Conservation (phyloP, 1,140 invertebrate genomes). For the Mamestra configurata region DNA sequence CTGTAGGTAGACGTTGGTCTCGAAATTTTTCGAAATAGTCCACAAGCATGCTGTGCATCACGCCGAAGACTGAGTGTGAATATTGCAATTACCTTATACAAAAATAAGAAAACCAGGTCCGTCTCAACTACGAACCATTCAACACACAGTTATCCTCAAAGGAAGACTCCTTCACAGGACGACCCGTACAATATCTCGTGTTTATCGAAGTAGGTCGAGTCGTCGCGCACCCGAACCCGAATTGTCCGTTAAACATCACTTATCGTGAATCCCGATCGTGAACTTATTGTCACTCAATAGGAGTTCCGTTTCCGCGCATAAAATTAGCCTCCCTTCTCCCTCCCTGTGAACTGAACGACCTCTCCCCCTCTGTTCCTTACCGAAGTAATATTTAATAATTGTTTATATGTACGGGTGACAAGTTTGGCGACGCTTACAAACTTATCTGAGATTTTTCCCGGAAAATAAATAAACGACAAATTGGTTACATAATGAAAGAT, state of each 20-base stretch:
- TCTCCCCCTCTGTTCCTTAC: neutral
- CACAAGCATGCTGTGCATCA: no score
- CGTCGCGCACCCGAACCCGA: neutral
- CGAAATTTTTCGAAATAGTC: no score
- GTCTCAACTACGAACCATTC: neutral
- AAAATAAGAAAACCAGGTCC: no score
- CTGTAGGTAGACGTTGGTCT: no score
- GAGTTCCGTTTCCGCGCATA: constrained; percentile 30
- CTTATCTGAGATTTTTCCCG: neutral
- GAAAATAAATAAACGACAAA: neutral
- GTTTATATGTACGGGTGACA: constrained; percentile 6
- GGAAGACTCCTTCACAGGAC: neutral
- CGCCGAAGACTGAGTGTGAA: no score
- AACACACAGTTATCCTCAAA: neutral
- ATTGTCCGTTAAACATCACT: constrained; percentile 19
- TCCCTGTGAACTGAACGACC: no score
- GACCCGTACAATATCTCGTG: neutral
- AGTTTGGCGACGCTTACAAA: neutral
- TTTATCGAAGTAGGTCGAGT: neutral
- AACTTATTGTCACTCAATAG: constrained; percentile 33
- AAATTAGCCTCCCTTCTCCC: constrained; percentile 15
- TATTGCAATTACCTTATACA: no score
- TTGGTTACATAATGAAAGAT: neutral
- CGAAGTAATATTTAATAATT: neutral
- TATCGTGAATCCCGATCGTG: neutral